Percentiles rank a stretch among this genome's conserved stretches.
Evolutionary conservation across 23 tunicate genomes (phyloP).

Genomic region (Halocynthia roretzi): DNA sequence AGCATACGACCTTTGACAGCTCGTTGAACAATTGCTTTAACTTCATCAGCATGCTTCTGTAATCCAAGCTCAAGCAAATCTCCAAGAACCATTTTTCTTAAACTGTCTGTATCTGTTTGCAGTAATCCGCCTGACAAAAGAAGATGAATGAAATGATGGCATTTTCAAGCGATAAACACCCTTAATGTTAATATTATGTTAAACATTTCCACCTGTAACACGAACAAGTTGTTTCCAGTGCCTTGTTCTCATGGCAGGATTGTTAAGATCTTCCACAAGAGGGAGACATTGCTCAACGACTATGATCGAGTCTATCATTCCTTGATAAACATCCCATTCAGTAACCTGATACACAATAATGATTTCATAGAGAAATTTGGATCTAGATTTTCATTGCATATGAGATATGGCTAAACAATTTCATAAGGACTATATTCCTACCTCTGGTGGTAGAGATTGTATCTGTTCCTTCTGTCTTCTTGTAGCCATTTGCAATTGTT

Average conservation of each 20-base stretch:
- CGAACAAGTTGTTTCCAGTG: conserved; percentile 95
- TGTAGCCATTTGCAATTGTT: conserved; percentile 57
- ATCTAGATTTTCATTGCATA: no score
- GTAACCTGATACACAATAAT: conserved; percentile 37
- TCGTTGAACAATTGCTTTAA: conserved; percentile 82
- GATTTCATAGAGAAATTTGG: background rate
- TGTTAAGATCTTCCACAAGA: conserved; percentile 80
- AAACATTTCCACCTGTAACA: conserved; percentile 42
- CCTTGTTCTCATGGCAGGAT: conserved; percentile 86
- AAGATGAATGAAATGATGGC: no score
- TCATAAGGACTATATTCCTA: background rate
- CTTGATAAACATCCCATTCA: conserved; percentile 86
- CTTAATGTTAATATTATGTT: no score
- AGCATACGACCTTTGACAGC: conserved; percentile 63
- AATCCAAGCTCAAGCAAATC: conserved; percentile 82
- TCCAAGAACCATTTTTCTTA: conserved; percentile 69
- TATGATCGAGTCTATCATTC: conserved; percentile 63
- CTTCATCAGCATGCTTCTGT: conserved; percentile 87
- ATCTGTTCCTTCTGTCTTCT: conserved; percentile 70
- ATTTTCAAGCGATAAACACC: no score
- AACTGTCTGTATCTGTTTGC: conserved; percentile 89
- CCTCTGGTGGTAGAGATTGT: conserved; percentile 68
- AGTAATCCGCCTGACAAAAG: conserved; percentile 55
- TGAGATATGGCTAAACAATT: no score
- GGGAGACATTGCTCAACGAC: conserved; percentile 81